A percentile compares a stretch with the other conserved stretches of the same genome.
phyloP scores from a whole-genome alignment of 2,888 invertebrate genomes.

The Tenthredo amoena region DNA sequence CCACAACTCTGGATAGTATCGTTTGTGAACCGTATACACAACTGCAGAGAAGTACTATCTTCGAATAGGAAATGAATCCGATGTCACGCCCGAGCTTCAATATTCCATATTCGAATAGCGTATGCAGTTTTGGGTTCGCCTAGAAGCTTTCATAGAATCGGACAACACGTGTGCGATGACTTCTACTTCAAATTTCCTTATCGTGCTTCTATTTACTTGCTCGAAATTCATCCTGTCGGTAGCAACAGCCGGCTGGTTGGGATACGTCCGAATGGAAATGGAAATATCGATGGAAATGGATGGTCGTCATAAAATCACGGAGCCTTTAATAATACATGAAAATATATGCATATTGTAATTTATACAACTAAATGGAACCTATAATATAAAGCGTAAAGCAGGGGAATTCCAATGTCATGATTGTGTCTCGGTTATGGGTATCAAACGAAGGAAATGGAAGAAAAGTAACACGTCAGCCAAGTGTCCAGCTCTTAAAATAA shows the following conservation, averaged over 20 bases:
- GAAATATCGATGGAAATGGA: background rate
- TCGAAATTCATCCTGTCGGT: background rate
- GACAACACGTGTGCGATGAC: background rate
- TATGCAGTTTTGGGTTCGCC: background rate
- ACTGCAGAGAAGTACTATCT: background rate
- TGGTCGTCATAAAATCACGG: background rate
- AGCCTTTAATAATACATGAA: background rate
- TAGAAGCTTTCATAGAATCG: background rate
- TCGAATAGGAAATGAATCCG: background rate
- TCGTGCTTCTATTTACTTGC: background rate
- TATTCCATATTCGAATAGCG: background rate
- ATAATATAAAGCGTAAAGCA: background rate
- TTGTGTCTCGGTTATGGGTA: background rate
- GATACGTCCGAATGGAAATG: background rate
- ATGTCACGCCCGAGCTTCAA: background rate
- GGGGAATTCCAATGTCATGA: background rate
- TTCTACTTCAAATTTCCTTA: background rate
- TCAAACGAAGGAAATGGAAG: background rate
- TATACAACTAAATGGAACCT: background rate
- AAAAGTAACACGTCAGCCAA: background rate
- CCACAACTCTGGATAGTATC: background rate
- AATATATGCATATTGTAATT: background rate
- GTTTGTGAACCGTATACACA: background rate
- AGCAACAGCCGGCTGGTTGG: background rate
- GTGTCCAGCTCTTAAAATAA: background rate